Base-by-base conservation (phyloP, 2,797 vertebrate species). In the Sternotherus odoratus region DNA sequence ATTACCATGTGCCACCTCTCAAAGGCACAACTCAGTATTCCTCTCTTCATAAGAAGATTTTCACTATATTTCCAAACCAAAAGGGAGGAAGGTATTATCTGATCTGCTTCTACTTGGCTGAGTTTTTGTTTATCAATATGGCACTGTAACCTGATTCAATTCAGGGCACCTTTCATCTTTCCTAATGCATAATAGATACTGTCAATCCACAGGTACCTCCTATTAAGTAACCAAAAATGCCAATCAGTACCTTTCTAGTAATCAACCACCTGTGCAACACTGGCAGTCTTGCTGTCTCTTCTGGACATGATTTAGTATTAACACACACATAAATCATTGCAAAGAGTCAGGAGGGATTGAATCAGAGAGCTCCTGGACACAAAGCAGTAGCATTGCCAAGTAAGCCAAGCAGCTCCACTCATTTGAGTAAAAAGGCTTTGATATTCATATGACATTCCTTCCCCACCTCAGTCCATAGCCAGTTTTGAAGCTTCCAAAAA, bases 291-390 rank as follows among this genome's bases (percentile, higher is more conserved):
- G 89, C 75, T 93, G 63, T 90, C 93, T 93, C 53, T 91, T 94
- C 86, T 63, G 86, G 54, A 89, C 60, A 86, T 85, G 26, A 79
- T 92, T 95, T 89, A 83, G 26, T 91, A 88, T 92, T 90, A 77
- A 21, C 16, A 79, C 28, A 50, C 5, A 10, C 33, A 81, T 83
- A 88, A 91, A 90, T 94, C 90, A 90, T 49, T 82, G 21, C 46
- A 54, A 48, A 48, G 60, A 94, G n/a, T 82, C 81, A 79, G 79
- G 83, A 83, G 49, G 21, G 86, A 85, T 3, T 39, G 57, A 91
- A 79, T 56, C 78, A 74, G 28, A 87, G 30, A 80, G 24, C 8
- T 16, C 11, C n/a, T 56, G 4, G 39, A 54, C 54, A 90, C 19
- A 43, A 72, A 80, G 77, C 2, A 84, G 46, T 86, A 88, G 50